Evolutionary conservation across 2,888 invertebrate species (phyloP).

Genomic region (Melanostoma mellinum): DNA sequence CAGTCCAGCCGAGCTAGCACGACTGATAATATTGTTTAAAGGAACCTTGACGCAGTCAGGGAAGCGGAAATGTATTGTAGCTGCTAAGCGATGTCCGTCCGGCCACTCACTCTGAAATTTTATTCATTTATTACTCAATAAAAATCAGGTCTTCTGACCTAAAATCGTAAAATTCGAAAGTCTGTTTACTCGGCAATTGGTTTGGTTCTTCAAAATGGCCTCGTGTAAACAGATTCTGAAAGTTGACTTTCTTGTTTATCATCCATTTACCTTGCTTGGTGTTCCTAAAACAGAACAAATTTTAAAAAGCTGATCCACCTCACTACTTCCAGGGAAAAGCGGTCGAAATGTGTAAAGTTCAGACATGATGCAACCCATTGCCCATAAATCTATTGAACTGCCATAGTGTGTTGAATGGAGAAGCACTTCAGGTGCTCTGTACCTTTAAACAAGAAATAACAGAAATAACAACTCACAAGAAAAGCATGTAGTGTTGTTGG

Average conservation of each 20-base stretch:
- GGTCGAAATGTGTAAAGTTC: slow-evolving; percentile 98
- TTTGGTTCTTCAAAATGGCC: no score
- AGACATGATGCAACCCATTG: slow-evolving; percentile 98
- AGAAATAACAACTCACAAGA: not conserved
- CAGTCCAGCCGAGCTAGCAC: slow-evolving; percentile 92
- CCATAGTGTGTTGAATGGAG: slow-evolving; percentile 97
- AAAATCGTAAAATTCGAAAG: no score
- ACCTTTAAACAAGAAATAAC: slow-evolving; percentile 83
- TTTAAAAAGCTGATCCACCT: slow-evolving; percentile 98
- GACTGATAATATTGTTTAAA: slow-evolving; percentile 90
- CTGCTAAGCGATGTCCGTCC: slow-evolving; percentile 96
- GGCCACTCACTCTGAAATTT: slow-evolving; percentile 91
- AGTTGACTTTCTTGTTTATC: no score
- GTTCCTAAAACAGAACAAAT: slow-evolving; percentile 96
- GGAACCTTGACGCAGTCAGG: slow-evolving; percentile 93
- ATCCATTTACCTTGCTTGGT: slow-evolving; percentile 88
- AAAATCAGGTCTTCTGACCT: not conserved
- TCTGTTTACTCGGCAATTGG: no score
- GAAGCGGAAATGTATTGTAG: slow-evolving; percentile 97
- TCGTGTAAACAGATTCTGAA: no score
- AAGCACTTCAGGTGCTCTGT: slow-evolving; percentile 96
- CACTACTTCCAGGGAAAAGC: slow-evolving; percentile 97
- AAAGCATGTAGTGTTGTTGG: no score
- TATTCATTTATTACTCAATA: not conserved
- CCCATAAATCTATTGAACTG: slow-evolving; percentile 99